A percentile compares a stretch with the other conserved stretches of the same genome.
These are phyloP conservation scores for Hemibates koningsi DNA, from an alignment of 2,113 vertebrate species.

Conservation along the genomic window DNA sequence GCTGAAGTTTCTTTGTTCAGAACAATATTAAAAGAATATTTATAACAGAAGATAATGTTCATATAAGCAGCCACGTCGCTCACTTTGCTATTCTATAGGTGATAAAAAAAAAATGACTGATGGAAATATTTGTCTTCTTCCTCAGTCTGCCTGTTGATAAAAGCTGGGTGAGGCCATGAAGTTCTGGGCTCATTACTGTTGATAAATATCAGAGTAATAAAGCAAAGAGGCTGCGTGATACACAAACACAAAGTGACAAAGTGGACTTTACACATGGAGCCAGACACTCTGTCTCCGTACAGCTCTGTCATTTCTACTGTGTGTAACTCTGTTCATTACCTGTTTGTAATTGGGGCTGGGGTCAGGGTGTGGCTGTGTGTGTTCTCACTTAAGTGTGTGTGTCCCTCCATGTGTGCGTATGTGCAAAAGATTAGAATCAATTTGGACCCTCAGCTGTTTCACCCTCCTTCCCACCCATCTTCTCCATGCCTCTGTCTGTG, in stretches of 20 bases:
- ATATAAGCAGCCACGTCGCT: not conserved
- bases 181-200: conserved; percentile 31
- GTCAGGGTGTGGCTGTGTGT: conserved; percentile 49
- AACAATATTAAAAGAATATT: not conserved
- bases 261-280: conserved; percentile 44
- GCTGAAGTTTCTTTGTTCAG: not conserved
- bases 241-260: conserved; percentile 32
- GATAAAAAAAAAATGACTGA: not conserved
- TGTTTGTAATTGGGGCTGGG: conserved; percentile 1
- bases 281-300: conserved; percentile 55
- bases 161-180: not conserved
- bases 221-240: not conserved
- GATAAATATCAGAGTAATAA: conserved; percentile 60
- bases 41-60: not conserved
- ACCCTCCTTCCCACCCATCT: not conserved
- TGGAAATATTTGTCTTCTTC: not conserved
- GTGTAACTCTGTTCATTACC: conserved; percentile 28
- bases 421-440: conserved; percentile 60
- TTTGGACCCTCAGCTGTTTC: conserved; percentile 72
- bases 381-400: conserved; percentile 6
- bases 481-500: not conserved
- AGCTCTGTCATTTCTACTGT: conserved; percentile 47
- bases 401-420: conserved; percentile 4
- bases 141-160: not conserved
- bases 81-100: not conserved